A percentile compares a stretch with the other conserved stretches of the same genome.
These are phyloP conservation scores for Tragelaphus oryx DNA, from an alignment of 2,797 vertebrate species.

Conservation along the genomic window DNA sequence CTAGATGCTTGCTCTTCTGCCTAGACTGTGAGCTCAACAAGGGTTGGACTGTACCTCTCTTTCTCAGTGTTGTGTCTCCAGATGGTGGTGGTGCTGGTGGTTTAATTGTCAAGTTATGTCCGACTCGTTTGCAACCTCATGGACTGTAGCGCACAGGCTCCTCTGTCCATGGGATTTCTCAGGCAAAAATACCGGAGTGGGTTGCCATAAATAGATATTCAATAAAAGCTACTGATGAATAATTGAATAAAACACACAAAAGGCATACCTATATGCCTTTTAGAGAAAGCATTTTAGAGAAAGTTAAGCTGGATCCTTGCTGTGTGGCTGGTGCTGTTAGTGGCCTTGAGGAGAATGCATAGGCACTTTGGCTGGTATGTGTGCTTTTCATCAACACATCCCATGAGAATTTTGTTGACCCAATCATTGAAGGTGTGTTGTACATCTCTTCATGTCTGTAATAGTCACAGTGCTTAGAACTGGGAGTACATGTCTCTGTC, in stretches of 20 bases:
- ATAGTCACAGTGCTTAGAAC: neutral
- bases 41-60: neutral
- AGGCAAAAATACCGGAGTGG: neutral
- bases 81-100: neutral
- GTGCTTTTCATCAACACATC: neutral
- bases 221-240: neutral
- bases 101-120: neutral
- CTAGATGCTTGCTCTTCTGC: neutral
- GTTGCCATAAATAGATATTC: neutral
- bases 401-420: neutral
- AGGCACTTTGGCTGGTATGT: neutral
- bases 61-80: neutral
- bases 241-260: neutral
- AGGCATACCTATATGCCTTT: neutral
- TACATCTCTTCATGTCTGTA: neutral
- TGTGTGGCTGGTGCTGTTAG: neutral
- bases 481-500: neutral
- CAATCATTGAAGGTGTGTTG: neutral
- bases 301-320: neutral
- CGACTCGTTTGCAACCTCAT: neutral
- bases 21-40: neutral
- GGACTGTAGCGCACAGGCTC: neutral
- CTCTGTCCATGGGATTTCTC: neutral
- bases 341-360: neutral
- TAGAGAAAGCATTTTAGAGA: neutral